Percentiles rank a stretch among this genome's conserved stretches.
Evolutionary conservation across 1,140 invertebrate genomes (phyloP).

Genomic region (Charaxes varanes): DNA sequence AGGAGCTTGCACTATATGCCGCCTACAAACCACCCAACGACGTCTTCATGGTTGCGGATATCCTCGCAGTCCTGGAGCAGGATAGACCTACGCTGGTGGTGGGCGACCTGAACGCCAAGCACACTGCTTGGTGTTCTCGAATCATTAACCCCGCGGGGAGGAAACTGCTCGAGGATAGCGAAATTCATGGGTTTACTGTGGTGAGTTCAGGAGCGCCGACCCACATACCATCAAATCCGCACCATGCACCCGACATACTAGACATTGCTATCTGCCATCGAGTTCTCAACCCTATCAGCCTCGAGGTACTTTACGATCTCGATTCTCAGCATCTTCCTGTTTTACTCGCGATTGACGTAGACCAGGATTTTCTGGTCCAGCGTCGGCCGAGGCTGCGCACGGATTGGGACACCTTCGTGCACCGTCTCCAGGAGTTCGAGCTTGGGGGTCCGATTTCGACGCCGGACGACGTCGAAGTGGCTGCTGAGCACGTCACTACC

Average conservation of each 20-base stretch:
- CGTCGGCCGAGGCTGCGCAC: too few species aligned
- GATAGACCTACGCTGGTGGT: conserved; percentile 1
- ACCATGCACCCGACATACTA: conserved; percentile 6
- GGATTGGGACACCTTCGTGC: too few species aligned
- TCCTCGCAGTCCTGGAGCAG: neutral
- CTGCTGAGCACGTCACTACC: too few species aligned
- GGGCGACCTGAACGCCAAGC: conserved; percentile 14
- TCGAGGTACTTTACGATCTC: conserved; percentile 8
- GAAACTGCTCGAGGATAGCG: neutral
- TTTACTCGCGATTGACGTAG: conserved; percentile 41
- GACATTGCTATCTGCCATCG: conserved; percentile 9
- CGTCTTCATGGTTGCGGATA: neutral
- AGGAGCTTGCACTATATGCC: conserved; percentile 4
- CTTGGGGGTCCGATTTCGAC: too few species aligned
- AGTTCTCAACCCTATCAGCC: neutral
- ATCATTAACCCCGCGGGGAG: conserved; percentile 6
- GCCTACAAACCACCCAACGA: conserved; percentile 8
- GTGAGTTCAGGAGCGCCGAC: conserved; percentile 11
- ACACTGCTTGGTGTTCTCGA: conserved; percentile 14
- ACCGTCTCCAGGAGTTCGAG: too few species aligned
- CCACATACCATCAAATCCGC: conserved; percentile 1
- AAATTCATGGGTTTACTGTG: conserved; percentile 2
- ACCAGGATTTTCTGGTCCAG: too few species aligned
- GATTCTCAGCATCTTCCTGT: conserved; percentile 4
- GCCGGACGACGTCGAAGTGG: too few species aligned